These are phyloP conservation scores for Hydrotaea cyrtoneurina DNA, from an alignment of 2,888 invertebrate genomes.

Conservation along the genomic window DNA sequence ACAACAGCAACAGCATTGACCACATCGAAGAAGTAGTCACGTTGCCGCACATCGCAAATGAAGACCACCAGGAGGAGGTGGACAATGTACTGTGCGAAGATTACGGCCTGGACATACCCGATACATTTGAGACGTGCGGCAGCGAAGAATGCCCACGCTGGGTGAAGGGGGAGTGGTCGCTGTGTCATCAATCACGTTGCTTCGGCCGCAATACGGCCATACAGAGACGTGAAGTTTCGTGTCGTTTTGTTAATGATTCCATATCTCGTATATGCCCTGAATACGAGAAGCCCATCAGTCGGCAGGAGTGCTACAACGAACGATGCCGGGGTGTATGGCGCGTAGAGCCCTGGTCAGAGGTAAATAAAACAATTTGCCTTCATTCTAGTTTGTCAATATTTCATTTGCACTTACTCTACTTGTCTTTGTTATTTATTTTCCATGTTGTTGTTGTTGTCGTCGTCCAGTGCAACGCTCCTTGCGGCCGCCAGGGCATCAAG, in stretches of 20 bases:
- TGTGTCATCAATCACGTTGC: constrained; percentile 88
- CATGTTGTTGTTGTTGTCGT: neutral
- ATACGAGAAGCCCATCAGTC: constrained; percentile 87
- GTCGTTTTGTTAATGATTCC: constrained; percentile 81
- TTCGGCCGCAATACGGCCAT: constrained; percentile 89
- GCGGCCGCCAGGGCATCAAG: constrained; percentile 91
- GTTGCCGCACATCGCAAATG: constrained; percentile 6
- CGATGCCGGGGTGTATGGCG: constrained; percentile 95
- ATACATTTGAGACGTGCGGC: constrained; percentile 85
- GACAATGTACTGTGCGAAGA: constrained; percentile 87
- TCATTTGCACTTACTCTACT: constrained; percentile 40
- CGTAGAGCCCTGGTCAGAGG: constrained; percentile 96
- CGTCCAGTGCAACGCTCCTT: constrained; percentile 90
- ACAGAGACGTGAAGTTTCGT: constrained; percentile 85
- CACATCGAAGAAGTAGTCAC: constrained; percentile 5
- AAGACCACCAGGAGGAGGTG: constrained; percentile 82
- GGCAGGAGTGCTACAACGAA: constrained; percentile 90
- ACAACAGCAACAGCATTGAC: constrained; percentile 19
- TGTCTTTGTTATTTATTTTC: constrained; percentile 28
- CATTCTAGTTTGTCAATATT: constrained; percentile 29
- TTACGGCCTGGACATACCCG: constrained; percentile 85
- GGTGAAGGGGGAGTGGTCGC: constrained; percentile 86
- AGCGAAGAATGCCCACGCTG: constrained; percentile 87
- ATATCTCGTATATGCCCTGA: constrained; percentile 84
- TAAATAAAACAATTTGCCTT: constrained; percentile 79